Base-by-base conservation (phyloP, 2,888 invertebrate species). In the Cheilosia scutellata region DNA sequence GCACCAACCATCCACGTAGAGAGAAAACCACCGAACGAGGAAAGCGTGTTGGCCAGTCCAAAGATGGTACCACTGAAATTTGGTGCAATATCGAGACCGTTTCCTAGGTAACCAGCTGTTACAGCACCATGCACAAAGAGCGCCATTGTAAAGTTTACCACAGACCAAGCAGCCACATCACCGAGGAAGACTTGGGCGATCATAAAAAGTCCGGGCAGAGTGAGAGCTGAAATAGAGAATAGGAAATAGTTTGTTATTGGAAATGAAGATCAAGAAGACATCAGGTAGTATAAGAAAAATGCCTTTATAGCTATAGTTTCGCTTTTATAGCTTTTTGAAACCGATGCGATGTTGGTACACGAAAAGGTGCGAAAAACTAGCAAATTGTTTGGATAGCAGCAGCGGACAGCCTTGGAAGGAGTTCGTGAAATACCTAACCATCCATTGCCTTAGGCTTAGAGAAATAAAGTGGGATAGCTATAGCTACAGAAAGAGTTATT, bases 11-110 rank as follows among this genome's bases (percentile, higher is more conserved):
- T 96, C 92, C 95, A 95, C 0, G 96, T 95, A 7, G 97, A 97
- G 0, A 97, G 91, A 93, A 95, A 97, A 0, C 97, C 97, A 6
- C 97, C 96, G 66, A 96, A 93, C 0, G 97, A 97, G 0, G 97
- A 96, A 72, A 97, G 92, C 0, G 97, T 96, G 90, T 97, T 97
- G n/a, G 97, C 97, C 93, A 97, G 93, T 47, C 97, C 97, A 91
- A 97, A 97, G 87, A 97, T 97, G 1, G 97, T 97, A 0, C 97
- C 95, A 76, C 97, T 96, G 90, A 96, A 97, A 91, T 97, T 97
- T 0, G 97, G 97, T 2, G 97, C 97, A 89, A 97, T 97, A 89
- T 97, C 97, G 29, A 97, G 93, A 11, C 96, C 97, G 90, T 97
- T 97, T 86, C 97, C 96, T 33, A 97, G 94, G 91, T 97, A 97